These are phyloP conservation scores for Halictus ligatus DNA, from an alignment of 2,888 invertebrate species.

Conservation along the genomic window DNA sequence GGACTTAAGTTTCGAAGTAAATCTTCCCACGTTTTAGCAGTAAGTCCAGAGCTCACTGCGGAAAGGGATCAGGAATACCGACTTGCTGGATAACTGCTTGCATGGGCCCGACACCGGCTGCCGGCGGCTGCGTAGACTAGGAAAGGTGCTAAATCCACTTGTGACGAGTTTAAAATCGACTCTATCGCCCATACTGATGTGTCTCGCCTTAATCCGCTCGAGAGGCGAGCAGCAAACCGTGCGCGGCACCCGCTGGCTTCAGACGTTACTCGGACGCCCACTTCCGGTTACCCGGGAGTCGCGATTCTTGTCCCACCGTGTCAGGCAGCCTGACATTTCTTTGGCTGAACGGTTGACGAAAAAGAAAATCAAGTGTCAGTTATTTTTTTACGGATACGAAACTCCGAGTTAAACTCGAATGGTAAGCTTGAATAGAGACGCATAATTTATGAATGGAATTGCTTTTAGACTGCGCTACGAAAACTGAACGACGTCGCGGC, in stretches of 20 bases:
- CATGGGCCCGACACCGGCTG: slow-evolving; percentile 45
- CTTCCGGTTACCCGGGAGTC: not conserved
- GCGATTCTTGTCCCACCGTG: not conserved
- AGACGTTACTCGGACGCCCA: slow-evolving; percentile 10
- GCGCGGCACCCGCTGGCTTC: not conserved
- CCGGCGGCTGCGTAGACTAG: slow-evolving; percentile 68
- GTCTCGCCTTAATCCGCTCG: slow-evolving; percentile 64
- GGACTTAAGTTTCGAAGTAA: slow-evolving; percentile 83
- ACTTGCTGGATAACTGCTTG: slow-evolving; percentile 74
- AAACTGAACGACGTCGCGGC: not conserved
- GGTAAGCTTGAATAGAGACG: not conserved
- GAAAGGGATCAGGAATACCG: slow-evolving; percentile 80
- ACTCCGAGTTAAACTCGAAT: not conserved
- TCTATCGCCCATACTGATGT: slow-evolving; percentile 76
- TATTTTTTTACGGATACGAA: not conserved
- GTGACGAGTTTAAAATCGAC: slow-evolving; percentile 79
- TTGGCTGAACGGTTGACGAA: not conserved
- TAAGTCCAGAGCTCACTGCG: slow-evolving; percentile 83
- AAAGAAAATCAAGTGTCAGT: not conserved
- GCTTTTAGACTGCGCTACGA: not conserved
- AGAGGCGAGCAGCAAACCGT: slow-evolving; percentile 41
- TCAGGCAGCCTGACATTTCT: not conserved
- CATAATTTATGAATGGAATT: not conserved
- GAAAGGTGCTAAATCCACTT: slow-evolving; percentile 80
- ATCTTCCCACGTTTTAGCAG: slow-evolving; percentile 84